Conservation (phyloP, 2,797 vertebrate genomes). For the Valencia hispanica region DNA sequence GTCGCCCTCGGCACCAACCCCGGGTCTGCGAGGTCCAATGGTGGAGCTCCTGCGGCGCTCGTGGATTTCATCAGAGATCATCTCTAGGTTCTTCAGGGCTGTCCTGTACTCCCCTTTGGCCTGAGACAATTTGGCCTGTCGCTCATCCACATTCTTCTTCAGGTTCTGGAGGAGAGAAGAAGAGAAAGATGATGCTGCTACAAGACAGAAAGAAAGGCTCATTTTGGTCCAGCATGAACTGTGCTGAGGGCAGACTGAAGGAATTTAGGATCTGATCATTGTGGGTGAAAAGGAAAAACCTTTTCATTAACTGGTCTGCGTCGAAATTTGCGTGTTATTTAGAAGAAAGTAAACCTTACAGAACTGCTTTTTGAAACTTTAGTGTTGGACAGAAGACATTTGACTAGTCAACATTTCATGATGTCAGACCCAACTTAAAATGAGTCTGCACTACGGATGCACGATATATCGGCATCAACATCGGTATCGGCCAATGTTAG, state of each 20-base stretch:
- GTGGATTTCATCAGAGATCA: conserved; percentile 96
- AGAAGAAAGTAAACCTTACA: not conserved
- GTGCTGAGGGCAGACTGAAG: not conserved
- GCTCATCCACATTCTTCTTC: conserved; percentile 94
- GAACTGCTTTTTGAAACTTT: not conserved
- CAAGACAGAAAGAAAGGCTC: not conserved
- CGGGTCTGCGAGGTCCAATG: conserved; percentile 90
- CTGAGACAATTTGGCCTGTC: conserved; percentile 88
- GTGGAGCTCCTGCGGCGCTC: conserved; percentile 86
- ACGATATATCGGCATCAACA: too few species aligned
- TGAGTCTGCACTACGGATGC: too few species aligned
- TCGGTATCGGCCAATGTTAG: too few species aligned
- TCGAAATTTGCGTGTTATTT: not conserved
- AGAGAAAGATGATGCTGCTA: not conserved
- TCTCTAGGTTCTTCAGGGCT: conserved; percentile 93
- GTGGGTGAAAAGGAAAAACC: too few species aligned
- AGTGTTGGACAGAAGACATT: not conserved
- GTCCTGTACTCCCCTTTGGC: conserved; percentile 93
- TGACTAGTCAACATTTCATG: not conserved
- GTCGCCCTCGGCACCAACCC: conserved; percentile 90
- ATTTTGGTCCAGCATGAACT: not conserved
- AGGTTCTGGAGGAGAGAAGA: conserved; percentile 81
- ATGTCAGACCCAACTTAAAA: too few species aligned
- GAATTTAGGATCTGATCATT: not conserved
- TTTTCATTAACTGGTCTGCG: not conserved